These are phyloP conservation scores for Malachius bipustulatus DNA, from an alignment of 2,888 invertebrate genomes.

Conservation along the genomic window DNA sequence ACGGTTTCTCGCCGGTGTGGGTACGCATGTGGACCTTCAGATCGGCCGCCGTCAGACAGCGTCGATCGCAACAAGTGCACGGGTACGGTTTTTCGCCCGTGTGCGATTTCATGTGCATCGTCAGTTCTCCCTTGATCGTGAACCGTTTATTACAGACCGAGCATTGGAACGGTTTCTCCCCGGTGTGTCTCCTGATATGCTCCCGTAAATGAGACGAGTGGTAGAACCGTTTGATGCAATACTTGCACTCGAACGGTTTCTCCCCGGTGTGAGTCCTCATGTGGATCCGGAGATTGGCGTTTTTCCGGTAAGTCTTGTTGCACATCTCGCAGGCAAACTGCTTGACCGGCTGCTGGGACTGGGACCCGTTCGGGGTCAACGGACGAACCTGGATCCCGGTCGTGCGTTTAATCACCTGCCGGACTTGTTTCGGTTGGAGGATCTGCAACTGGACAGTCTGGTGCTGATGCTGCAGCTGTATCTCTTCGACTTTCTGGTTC, in stretches of 20 bases:
- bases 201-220: constrained; percentile 34
- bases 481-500: too few relatives aligned
- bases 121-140: constrained; percentile 33
- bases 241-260: constrained; percentile 35
- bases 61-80: constrained; percentile 43
- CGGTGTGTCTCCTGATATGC: constrained; percentile 33
- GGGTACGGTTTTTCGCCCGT: constrained; percentile 41
- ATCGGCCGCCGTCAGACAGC: constrained; percentile 43
- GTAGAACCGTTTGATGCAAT: constrained; percentile 34
- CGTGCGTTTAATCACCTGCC: constrained; percentile 30
- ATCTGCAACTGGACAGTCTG: background rate
- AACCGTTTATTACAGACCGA: constrained; percentile 32
- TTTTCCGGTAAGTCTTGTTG: constrained; percentile 32
- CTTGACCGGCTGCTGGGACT: constrained; percentile 17
- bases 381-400: constrained; percentile 31
- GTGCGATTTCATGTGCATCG: constrained; percentile 44
- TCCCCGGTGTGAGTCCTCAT: constrained; percentile 35
- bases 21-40: constrained; percentile 41
- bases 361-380: constrained; percentile 22
- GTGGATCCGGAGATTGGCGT: constrained; percentile 33
- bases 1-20: constrained; percentile 35
- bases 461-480: constrained; percentile 2
- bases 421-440: constrained; percentile 9
- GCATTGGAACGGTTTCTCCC: constrained; percentile 35
- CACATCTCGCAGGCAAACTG: constrained; percentile 30